Conservation (phyloP, 2,888 invertebrate genomes). For the Trachelus stipa region DNA sequence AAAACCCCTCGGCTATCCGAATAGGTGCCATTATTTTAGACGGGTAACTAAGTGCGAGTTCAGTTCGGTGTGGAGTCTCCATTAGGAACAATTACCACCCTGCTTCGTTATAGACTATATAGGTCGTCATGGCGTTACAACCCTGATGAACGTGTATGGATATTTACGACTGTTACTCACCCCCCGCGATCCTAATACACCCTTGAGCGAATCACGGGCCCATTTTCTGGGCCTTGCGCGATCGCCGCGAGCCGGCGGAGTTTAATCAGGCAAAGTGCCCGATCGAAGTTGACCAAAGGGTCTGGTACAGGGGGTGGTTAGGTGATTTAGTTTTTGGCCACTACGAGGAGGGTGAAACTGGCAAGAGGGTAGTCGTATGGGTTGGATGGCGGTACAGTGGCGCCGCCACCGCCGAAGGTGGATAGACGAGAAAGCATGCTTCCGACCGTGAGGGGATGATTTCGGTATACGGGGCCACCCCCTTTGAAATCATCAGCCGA, state of each 20-base stretch:
- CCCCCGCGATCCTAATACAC: neutral
- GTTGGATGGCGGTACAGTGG: neutral
- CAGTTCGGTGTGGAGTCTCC: neutral
- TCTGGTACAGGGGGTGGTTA: constrained; percentile 23
- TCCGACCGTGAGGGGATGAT: neutral
- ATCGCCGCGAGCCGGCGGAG: neutral
- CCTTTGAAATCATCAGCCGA: constrained; percentile 60
- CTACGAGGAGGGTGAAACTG: neutral
- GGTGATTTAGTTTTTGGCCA: constrained; percentile 40
- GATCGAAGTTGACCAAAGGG: constrained; percentile 19
- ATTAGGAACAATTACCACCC: neutral
- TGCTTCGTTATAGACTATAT: neutral
- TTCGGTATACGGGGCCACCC: neutral
- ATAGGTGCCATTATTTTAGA: neutral
- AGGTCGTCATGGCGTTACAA: neutral
- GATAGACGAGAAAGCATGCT: neutral
- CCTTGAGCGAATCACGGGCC: neutral
- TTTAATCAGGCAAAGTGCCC: constrained; percentile 45
- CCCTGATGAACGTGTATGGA: neutral
- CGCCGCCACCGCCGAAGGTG: neutral
- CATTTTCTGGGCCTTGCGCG: neutral
- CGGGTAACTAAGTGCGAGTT: neutral
- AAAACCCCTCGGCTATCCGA: neutral
- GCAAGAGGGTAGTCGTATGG: constrained; percentile 1
- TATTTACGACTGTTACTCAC: neutral